A percentile compares a stretch with the other conserved stretches of the same genome.
phyloP scores from a whole-genome alignment of 2,113 vertebrate genomes.

The Ictidomys tridecemlineatus region DNA sequence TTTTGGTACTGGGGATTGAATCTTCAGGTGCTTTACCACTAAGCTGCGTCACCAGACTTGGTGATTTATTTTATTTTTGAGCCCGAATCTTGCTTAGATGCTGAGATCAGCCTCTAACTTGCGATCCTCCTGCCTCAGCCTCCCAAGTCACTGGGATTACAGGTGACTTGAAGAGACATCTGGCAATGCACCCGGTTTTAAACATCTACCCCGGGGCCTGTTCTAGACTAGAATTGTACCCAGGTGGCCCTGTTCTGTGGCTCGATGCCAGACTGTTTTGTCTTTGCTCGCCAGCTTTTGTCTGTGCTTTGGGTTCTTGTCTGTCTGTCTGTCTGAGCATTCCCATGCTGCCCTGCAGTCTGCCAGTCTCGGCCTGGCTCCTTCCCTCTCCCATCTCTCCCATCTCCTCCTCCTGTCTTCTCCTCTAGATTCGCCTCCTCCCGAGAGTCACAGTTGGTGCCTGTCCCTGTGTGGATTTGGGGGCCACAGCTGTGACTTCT shows the following conservation, averaged over 20 bases:
- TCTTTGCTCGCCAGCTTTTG: background rate
- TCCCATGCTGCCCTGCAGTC: background rate
- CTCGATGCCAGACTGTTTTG: no score
- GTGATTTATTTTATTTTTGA: no score
- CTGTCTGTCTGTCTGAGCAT: background rate
- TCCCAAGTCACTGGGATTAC: no score
- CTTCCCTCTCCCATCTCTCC: background rate
- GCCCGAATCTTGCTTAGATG: no score
- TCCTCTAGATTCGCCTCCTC: background rate
- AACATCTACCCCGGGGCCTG: background rate
- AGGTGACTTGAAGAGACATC: no score
- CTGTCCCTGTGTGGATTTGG: background rate
- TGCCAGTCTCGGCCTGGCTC: background rate
- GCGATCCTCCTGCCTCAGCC: no score
- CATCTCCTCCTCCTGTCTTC: background rate
- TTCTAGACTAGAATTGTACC: accelerated
- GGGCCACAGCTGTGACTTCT: background rate
- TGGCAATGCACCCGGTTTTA: background rate
- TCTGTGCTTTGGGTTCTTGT: background rate
- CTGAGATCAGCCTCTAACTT: no score
- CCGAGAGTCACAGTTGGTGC: accelerated
- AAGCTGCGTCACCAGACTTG: no score
- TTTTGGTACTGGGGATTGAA: no score
- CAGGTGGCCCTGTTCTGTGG: background rate
- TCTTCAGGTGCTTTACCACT: no score